Conservation (phyloP, 2,888 invertebrate genomes). For the Caenorhabditis wallacei region DNA sequence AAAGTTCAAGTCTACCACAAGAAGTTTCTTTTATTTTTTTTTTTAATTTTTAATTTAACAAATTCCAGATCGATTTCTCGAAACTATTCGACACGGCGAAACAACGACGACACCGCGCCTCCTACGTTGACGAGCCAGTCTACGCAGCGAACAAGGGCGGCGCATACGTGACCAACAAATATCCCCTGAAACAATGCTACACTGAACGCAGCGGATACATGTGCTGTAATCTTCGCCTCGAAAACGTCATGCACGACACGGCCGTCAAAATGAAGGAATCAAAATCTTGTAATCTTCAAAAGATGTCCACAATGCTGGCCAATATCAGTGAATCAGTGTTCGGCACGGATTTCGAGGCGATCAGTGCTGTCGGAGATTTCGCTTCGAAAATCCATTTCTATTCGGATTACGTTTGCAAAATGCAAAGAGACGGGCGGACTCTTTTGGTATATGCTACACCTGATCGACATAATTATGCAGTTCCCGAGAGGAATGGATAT, state of each 20-base stretch:
- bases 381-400: constrained; percentile 80
- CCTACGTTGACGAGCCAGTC: constrained; percentile 14
- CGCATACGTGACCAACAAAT: constrained; percentile 43
- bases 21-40: not conserved
- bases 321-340: constrained; percentile 66
- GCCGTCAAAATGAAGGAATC: constrained; percentile 54
- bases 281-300: constrained; percentile 78
- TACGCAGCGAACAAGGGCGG: not conserved
- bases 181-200: constrained; percentile 80
- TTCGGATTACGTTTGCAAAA: constrained; percentile 76
- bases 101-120: constrained; percentile 5
- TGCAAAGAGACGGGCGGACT: constrained; percentile 71
- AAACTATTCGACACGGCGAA: constrained; percentile 39
- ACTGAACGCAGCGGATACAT: constrained; percentile 80
- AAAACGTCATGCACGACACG: constrained; percentile 77
- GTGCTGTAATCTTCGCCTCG: constrained; percentile 81
- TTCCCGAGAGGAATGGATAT: not conserved
- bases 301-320: constrained; percentile 73
- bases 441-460: constrained; percentile 76
- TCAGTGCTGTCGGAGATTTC: constrained; percentile 78
- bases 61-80: constrained; percentile 26
- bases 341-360: constrained; percentile 79
- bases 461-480: constrained; percentile 60
- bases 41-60: not conserved
- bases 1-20: not conserved